Conservation (phyloP, 2,113 vertebrate genomes). For the Psammodynastes pulverulentus region DNA sequence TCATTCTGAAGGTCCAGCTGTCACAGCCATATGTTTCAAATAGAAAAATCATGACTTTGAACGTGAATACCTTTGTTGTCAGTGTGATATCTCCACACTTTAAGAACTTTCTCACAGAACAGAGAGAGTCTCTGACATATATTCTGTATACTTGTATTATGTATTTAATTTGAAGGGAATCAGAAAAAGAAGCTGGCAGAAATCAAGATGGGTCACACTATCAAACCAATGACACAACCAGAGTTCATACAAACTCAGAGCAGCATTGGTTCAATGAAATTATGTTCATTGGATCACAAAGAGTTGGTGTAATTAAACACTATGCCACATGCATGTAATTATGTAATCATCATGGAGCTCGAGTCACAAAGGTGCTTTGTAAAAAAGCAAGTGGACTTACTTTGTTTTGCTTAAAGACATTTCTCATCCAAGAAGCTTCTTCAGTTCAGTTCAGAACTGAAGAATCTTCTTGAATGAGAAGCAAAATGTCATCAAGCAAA, state of each 20-base stretch:
- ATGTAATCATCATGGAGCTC: not conserved
- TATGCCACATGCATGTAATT: not conserved
- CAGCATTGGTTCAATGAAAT: not conserved
- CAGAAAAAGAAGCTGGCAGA: not conserved
- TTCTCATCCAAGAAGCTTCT: no score
- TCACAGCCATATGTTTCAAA: not conserved
- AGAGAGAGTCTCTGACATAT: not conserved
- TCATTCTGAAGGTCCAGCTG: not conserved
- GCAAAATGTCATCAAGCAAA: no score
- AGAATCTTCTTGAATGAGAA: no score
- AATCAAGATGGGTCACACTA: not conserved
- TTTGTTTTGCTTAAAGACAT: no score
- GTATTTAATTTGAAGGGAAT: not conserved
- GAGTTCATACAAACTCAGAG: not conserved
- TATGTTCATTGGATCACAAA: not conserved
- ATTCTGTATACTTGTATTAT: not conserved
- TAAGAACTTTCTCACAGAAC: not conserved
- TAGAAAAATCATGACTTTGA: not conserved
- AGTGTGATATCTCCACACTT: not conserved
- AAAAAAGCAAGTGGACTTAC: no score
- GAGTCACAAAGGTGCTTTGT: no score
- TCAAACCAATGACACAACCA: not conserved
- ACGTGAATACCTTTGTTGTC: not conserved
- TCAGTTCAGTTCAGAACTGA: no score
- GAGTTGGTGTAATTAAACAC: not conserved